Evolutionary conservation across 2,113 vertebrate species (phyloP), one percentile per base, ranked within the genome.

Genomic region (Tricholaema leucomelas): DNA sequence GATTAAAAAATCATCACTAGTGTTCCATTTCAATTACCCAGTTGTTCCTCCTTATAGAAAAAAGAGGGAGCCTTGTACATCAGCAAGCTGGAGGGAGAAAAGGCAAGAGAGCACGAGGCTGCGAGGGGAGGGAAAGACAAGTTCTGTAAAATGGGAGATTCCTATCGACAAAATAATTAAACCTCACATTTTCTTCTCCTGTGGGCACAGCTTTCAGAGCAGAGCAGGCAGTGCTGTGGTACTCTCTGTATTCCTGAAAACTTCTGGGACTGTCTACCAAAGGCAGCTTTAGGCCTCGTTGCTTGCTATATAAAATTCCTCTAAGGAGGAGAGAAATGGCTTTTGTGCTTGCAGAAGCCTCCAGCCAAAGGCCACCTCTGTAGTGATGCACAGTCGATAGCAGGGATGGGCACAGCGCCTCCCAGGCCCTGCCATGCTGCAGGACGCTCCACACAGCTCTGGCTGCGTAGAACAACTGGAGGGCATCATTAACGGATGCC

Each of bases 11-110:
- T 91, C 91, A 91, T 97, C 93, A 84, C 79, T 91, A 91, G 85
- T 75, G 91, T 89, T 97, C 88, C 73, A 88, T 97, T 97, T 97
- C 96, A 97, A 96, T 97, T 97, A 97, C 74, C 58, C 35, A 30
- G 91, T n/a, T 94, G 94, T 89, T 96, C 92, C 81, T 79, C 92
- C 92, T 93, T 61, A 65, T 1, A 92, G 92, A 83, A 90, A 93
- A 85, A 95, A 60, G 36, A 40, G 56, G 95, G 56, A 95, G 87
- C 66, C 33, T 63, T 42, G 58, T 52, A 55, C 78, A 91, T 55
- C 66, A 92, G 79, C 25, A 69, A 92, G 81, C 50, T 16, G 44
- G 56, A 75, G 85, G 90, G n/a, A 75, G 76, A 90, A 93, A 75
- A 89, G 44, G 65, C 67, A 90, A 90, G 71, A 24, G 71, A 92